These are phyloP conservation scores for Epiblema foenella DNA, from an alignment of 2,888 invertebrate species.

Conservation along the genomic window DNA sequence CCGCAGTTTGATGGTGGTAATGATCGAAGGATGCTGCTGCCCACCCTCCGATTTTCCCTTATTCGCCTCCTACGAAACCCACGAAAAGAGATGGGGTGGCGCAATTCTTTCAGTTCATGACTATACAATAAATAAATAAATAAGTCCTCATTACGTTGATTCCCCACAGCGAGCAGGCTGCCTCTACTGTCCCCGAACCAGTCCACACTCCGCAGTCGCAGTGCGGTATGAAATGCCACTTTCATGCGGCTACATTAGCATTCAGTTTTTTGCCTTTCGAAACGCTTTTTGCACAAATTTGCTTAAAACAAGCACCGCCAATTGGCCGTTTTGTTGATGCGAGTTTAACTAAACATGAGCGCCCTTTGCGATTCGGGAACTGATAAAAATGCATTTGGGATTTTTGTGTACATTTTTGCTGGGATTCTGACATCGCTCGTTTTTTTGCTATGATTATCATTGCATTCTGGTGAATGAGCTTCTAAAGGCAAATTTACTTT, in stretches of 20 bases:
- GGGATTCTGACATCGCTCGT: neutral
- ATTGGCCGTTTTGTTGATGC: conserved; percentile 30
- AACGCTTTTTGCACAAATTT: conserved; percentile 37
- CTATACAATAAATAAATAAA: too few species aligned
- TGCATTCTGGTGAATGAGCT: too few species aligned
- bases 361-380: conserved; percentile 9
- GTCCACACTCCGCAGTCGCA: conserved; percentile 37
- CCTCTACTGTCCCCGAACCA: neutral
- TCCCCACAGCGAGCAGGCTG: neutral
- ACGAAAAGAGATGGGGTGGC: too few species aligned
- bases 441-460: conserved; percentile 3
- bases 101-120: too few species aligned
- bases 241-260: conserved; percentile 43
- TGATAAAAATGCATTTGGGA: conserved; percentile 7
- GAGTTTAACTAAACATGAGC: conserved; percentile 26
- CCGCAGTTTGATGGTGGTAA: too few species aligned
- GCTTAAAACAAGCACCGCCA: conserved; percentile 27
- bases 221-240: conserved; percentile 45
- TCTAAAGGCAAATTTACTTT: too few species aligned
- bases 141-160: neutral
- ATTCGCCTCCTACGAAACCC: too few species aligned
- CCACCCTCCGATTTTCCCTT: too few species aligned
- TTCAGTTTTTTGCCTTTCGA: conserved; percentile 38
- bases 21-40: too few species aligned
- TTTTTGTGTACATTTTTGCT: neutral